Base-by-base conservation (phyloP, 2,888 invertebrate species). In the Amiota communis region DNA sequence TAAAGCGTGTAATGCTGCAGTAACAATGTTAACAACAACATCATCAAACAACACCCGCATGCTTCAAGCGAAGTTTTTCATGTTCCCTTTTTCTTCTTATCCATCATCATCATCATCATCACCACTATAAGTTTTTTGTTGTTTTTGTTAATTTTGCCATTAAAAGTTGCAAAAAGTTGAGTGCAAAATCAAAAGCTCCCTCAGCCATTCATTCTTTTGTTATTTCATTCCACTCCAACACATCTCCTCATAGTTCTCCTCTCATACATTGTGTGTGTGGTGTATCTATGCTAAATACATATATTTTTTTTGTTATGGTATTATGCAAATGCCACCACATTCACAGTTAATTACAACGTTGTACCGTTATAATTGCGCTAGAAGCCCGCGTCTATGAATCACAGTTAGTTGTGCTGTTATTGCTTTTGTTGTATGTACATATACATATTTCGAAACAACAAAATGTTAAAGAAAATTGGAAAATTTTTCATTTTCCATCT, bases 321-420 rank as follows among this genome's bases (percentile, higher is more conserved):
- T 85, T 86, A 86, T 87, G 86, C 87, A 86, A 87, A 86, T 87
- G 84, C 74, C 49, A 49, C 20, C 86, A 36, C 36, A 84, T 83
- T 83, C 83, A 86, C 86, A 80, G 81, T 82, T 86, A 86, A 87
- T 86, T 86, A 83, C 87, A 84, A 80, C 85, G 87, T 86, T 80
- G 82, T 80, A 78, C 87, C 81, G 86, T 87, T 87, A 87, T 87
- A 87, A 87, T 87, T 87, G 87, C 87, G 77, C 80, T 82, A 83
- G 81, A 86, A 85, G 84, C 83, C 84, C 86, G 86, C 67, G 65
- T 81, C 83, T 86, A 86, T 85, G 83, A 86, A 84, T 86, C 85
- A 86, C 83, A 63, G 36, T 36, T 36, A 63, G 63, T 63, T 63
- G 23, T 15, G 12, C 13, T 23, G 53, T 53, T 4, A n/a, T 53